A percentile compares a stretch with the other conserved stretches of the same genome.
These are phyloP conservation scores for Drosophila saltans DNA, from an alignment of 1,140 invertebrate species.

Conservation along the genomic window DNA sequence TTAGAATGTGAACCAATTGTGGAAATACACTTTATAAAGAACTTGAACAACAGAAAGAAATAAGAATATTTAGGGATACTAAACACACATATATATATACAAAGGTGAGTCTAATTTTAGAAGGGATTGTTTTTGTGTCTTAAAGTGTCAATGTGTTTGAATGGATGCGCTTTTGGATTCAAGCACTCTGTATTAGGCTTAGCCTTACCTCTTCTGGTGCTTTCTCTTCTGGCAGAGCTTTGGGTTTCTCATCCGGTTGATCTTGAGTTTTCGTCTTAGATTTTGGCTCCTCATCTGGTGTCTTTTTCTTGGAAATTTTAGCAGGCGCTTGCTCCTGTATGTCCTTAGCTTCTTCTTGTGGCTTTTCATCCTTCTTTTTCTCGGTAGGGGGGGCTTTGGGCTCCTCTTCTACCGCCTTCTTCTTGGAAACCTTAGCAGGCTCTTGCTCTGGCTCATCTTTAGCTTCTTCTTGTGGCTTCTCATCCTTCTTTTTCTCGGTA, in stretches of 20 bases:
- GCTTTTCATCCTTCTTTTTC: background rate
- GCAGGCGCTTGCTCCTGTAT: background rate
- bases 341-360: constrained; percentile 14
- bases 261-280: background rate
- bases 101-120: constrained; percentile 1
- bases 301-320: constrained; percentile 1
- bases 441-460: constrained; percentile 28
- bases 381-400: constrained; percentile 12
- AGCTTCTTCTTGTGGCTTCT: constrained; percentile 13
- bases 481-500: background rate
- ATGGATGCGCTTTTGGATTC: constrained; percentile 1
- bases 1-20: background rate
- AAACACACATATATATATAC: constrained; percentile 12
- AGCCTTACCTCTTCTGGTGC: constrained; percentile 18
- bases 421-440: background rate
- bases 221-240: background rate
- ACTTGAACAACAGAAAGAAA: constrained; percentile 1
- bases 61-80: background rate
- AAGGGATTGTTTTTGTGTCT: constrained; percentile 40
- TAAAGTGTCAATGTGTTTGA: background rate
- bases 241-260: no score
- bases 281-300: background rate
- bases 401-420: constrained; percentile 14
- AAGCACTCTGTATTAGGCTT: background rate
- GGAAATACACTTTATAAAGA: background rate